Base-by-base conservation (phyloP, 2,888 invertebrate genomes). In the Heteromurus nitidus region DNA sequence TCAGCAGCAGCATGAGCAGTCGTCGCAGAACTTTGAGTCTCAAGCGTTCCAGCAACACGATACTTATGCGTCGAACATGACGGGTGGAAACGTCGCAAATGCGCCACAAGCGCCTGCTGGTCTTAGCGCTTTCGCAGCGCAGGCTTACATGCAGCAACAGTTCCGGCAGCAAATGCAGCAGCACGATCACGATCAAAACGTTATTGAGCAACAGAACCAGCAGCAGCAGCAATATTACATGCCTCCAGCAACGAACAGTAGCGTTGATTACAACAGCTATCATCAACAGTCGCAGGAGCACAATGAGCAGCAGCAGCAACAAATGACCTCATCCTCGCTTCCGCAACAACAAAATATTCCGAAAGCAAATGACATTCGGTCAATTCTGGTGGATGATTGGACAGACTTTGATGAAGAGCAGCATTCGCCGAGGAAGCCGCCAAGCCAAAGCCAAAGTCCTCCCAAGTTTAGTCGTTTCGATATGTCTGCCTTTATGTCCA, bases 331-430 rank as follows among this genome's bases (percentile, higher is more conserved):
- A 18, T 60, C 76, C 47, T 30, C 24, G 60, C 58, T 77, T 30
- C 73, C 80, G 0, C 82, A 82, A 18, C 74, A 77, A 11, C 75
- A 70, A 42, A 65, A 18, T 30, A 47, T 75, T 58, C 79, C 75
- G 16, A 81, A 75, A 58, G 81, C 80, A 30, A 79, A 82, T 75
- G 85, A 87, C 50, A 86, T 87, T 31, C 82, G 87, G 47, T 86
- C 87, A 20, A 87, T 87, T 68, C 77, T 87, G 11, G 87, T 86
- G 28, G 86, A 87, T 44, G 87, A 87, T 22, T 87, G 87, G 87
- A 75, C 73, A 2, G 87, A 87, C 42, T 85, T 85, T 74, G 85
- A 84, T 28, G 86, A 86, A 30, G 86, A 86, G 28, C 80, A 70
- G 11, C 82, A 79, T 50, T 79, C 86, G 16, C 77, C 79, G 18